A percentile compares a stretch with the other conserved stretches of the same genome.
These are phyloP conservation scores for Phalacrocorax carbo DNA, from an alignment of 2,113 vertebrate species.

Conservation along the genomic window DNA sequence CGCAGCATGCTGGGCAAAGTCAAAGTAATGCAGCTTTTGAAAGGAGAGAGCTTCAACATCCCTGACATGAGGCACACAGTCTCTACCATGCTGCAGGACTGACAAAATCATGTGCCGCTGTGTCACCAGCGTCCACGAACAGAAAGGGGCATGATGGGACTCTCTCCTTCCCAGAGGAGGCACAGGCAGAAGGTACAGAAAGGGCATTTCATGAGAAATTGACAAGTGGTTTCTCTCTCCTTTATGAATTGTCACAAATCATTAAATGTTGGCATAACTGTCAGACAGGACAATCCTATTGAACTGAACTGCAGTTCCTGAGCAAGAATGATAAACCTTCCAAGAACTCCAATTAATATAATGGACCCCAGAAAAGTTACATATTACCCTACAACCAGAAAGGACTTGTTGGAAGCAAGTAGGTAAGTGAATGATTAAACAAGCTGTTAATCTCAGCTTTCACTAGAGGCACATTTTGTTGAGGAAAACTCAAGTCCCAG, in stretches of 20 bases:
- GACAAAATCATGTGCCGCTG: accelerated
- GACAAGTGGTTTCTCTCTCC: neutral
- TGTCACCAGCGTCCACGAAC: accelerated
- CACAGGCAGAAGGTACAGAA: neutral
- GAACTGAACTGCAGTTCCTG: neutral
- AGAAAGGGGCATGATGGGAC: neutral
- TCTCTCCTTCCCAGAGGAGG: neutral
- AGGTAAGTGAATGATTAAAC: neutral
- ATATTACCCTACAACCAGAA: neutral
- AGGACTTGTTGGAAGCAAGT: neutral
- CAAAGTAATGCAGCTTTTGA: neutral
- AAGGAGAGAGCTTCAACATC: neutral
- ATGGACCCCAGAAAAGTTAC: neutral
- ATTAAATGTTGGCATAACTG: neutral
- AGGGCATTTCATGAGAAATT: neutral
- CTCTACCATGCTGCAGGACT: neutral
- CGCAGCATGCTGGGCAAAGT: neutral
- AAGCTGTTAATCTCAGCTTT: neutral
- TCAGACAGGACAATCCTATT: neutral
- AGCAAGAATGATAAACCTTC: neutral
- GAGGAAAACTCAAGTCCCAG: neutral
- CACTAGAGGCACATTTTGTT: neutral
- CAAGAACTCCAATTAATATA: neutral
- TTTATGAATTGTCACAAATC: neutral
- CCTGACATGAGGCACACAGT: neutral